Percentiles rank a stretch among this genome's conserved stretches.
Conservation (phyloP, 2,888 invertebrate genomes). For the Drosophila villosipedis region DNA sequence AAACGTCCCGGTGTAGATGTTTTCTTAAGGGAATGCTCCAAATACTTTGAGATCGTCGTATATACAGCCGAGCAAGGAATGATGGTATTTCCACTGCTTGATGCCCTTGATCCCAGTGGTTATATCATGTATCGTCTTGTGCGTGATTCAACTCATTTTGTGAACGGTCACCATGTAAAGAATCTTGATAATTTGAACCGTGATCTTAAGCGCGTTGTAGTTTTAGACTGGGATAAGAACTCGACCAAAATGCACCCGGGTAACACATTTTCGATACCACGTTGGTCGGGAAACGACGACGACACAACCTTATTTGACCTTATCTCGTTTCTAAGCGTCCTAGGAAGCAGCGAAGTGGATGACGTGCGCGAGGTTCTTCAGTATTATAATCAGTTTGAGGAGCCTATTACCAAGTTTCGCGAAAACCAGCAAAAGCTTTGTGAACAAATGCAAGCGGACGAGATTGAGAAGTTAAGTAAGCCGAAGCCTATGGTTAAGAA, state of each 20-base stretch:
- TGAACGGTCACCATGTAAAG: slow-evolving; percentile 97
- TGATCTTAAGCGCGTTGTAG: slow-evolving; percentile 94
- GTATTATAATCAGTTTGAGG: slow-evolving; percentile 96
- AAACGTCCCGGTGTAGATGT: slow-evolving; percentile 98
- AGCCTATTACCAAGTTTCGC: slow-evolving; percentile 96
- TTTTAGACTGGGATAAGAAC: slow-evolving; percentile 96
- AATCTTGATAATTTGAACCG: slow-evolving; percentile 93
- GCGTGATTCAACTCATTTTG: slow-evolving; percentile 97
- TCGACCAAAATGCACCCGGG: slow-evolving; percentile 94
- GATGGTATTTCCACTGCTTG: slow-evolving; percentile 97
- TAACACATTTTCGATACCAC: slow-evolving; percentile 93
- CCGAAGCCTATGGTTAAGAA: slow-evolving; percentile 87
- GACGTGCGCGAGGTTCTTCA: slow-evolving; percentile 97
- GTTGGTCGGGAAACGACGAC: slow-evolving; percentile 97
- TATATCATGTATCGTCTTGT: slow-evolving; percentile 96
- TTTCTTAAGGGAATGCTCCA: slow-evolving; percentile 94
- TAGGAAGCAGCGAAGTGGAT: slow-evolving; percentile 93
- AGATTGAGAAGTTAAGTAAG: slow-evolving; percentile 86
- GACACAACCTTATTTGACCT: slow-evolving; percentile 95
- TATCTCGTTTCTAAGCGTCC: slow-evolving; percentile 95
- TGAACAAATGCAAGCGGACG: slow-evolving; percentile 88
- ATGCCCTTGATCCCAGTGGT: slow-evolving; percentile 95
- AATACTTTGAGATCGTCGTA: slow-evolving; percentile 97
- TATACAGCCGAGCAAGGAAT: slow-evolving; percentile 98
- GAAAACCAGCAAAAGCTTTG: slow-evolving; percentile 93